phyloP scores from a whole-genome alignment of 2,888 invertebrate species.

The Margaritifera margaritifera region DNA sequence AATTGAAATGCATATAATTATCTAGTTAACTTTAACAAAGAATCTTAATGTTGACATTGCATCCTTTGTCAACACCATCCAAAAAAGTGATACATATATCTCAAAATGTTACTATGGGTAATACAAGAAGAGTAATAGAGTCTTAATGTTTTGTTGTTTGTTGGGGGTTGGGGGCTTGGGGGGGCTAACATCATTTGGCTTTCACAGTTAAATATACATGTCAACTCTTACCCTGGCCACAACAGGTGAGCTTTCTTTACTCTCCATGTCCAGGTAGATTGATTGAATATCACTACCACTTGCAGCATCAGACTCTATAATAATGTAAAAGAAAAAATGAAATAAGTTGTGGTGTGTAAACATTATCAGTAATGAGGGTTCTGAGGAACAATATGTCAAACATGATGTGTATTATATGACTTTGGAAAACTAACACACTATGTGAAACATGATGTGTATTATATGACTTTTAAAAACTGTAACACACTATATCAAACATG shows the following conservation, averaged over 20 bases:
- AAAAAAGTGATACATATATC: background rate
- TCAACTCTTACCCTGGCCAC: conserved; percentile 73
- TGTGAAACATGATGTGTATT: too few relatives aligned
- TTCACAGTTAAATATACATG: background rate
- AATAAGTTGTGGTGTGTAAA: background rate
- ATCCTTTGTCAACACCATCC: background rate
- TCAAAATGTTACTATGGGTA: background rate
- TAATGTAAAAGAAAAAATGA: conserved; percentile 10
- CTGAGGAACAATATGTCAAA: too few relatives aligned
- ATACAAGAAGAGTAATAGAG: too few relatives aligned
- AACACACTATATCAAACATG: too few relatives aligned
- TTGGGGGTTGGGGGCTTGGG: too few relatives aligned
- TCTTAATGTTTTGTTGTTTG: too few relatives aligned
- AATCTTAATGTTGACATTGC: background rate
- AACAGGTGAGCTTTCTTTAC: conserved; percentile 91
- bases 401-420: too few relatives aligned
- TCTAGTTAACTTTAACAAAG: background rate
- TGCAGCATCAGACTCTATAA: conserved; percentile 54
- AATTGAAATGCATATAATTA: too few relatives aligned
- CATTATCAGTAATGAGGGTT: background rate
- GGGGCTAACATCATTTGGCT: background rate
- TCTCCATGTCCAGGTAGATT: conserved; percentile 85
- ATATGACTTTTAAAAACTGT: too few relatives aligned
- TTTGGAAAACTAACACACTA: too few relatives aligned
- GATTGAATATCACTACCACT: conserved; percentile 80